Percentiles rank a stretch among this genome's conserved stretches.
Evolutionary conservation across 2,888 invertebrate species (phyloP).

Genomic region (Hemistola chrysoprasaria): DNA sequence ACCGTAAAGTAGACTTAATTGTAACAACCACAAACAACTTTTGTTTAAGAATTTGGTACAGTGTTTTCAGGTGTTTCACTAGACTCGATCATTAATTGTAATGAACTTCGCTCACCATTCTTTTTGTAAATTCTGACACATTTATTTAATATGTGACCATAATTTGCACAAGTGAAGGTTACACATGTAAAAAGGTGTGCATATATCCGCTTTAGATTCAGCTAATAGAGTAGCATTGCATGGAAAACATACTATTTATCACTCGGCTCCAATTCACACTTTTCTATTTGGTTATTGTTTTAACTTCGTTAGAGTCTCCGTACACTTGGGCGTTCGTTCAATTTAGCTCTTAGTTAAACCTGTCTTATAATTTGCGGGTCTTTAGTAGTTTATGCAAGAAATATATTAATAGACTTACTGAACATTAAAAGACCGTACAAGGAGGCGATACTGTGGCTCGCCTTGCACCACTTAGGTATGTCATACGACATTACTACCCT

Average conservation of each 20-base stretch:
- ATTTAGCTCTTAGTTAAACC: too few relatives aligned
- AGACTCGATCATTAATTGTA: constrained; percentile 16
- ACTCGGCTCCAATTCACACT: constrained; percentile 40
- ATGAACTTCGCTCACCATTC: constrained; percentile 10
- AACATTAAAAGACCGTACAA: constrained; percentile 14
- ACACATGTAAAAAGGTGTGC: neutral
- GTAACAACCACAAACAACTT: neutral
- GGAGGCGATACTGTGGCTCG: constrained; percentile 6
- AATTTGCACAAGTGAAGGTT: constrained; percentile 23
- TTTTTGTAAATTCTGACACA: constrained; percentile 18
- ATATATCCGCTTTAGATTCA: constrained; percentile 1
- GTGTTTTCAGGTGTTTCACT: constrained; percentile 46
- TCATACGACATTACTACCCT: constrained; percentile 5
- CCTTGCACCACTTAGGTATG: constrained; percentile 9
- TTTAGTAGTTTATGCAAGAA: too few relatives aligned
- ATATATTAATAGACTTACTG: constrained; percentile 3
- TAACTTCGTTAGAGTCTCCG: constrained; percentile 31
- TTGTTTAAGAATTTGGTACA: constrained; percentile 29
- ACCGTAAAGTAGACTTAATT: neutral
- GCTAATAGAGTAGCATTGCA: constrained; percentile 20
- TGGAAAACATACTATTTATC: constrained; percentile 52
- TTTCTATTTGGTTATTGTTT: constrained; percentile 51
- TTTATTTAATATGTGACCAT: constrained; percentile 12
- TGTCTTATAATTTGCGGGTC: too few relatives aligned
- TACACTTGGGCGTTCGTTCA: neutral